Conservation (phyloP, 2,797 vertebrate species). For the Pseudochaenichthys georgianus region DNA sequence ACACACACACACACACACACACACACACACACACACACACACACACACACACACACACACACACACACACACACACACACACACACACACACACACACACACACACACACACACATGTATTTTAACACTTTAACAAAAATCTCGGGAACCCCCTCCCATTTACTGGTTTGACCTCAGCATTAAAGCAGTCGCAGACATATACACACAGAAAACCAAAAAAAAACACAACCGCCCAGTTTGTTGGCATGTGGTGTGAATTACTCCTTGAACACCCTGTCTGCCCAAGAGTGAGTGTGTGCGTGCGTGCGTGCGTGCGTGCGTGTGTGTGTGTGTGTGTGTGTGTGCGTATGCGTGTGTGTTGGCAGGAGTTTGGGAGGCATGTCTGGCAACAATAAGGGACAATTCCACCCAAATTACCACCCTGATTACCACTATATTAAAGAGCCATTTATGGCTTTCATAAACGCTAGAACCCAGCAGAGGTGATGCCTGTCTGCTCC, state of each 20-base stretch:
- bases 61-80: conserved; percentile 68
- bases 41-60: no score
- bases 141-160: conserved; percentile 74
- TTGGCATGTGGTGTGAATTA: conserved; percentile 88
- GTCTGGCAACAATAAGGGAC: conserved; percentile 88
- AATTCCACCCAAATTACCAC: conserved; percentile 86
- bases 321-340: conserved; percentile 49
- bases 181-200: conserved; percentile 69
- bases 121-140: conserved; percentile 73
- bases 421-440: conserved; percentile 88
- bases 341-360: conserved; percentile 69
- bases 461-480: conserved; percentile 80
- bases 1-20: no score
- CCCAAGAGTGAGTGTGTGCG: conserved; percentile 61
- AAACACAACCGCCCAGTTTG: conserved; percentile 81
- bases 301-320: conserved; percentile 49
- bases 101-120: conserved; percentile 29
- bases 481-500: conserved; percentile 83
- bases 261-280: conserved; percentile 81
- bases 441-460: conserved; percentile 87
- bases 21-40: no score
- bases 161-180: conserved; percentile 82
- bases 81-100: conserved; percentile 2
- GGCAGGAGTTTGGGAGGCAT: conserved; percentile 75
- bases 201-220: conserved; percentile 55